phyloP scores from a whole-genome alignment of 2,797 vertebrate genomes.

The Oryzias dopingdopingensis region DNA sequence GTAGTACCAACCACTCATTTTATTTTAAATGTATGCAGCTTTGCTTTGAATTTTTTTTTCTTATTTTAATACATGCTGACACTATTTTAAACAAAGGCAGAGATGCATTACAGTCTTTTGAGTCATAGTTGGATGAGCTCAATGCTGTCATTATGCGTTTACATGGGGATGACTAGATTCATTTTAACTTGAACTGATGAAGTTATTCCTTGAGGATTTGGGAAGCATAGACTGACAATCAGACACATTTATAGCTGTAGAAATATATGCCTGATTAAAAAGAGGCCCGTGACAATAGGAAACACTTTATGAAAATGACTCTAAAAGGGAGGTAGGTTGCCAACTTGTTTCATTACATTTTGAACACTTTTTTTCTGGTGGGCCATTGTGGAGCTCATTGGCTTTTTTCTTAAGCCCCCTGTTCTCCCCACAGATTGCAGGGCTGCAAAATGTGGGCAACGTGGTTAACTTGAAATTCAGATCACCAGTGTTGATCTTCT shows the following conservation, averaged over 20 bases:
- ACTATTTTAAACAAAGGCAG: constrained; percentile 23
- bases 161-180: constrained; percentile 40
- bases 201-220: constrained; percentile 31
- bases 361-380: constrained; percentile 15
- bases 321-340: background rate
- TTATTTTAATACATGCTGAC: too few relatives aligned
- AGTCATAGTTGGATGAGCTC: background rate
- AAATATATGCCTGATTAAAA: constrained; percentile 36
- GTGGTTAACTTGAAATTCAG: constrained; percentile 70
- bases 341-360: constrained; percentile 21
- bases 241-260: constrained; percentile 5
- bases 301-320: constrained; percentile 23
- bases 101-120: constrained; percentile 17
- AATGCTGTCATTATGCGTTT: background rate
- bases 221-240: background rate
- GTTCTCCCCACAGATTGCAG: constrained; percentile 22
- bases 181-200: constrained; percentile 45
- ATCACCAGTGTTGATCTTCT: constrained; percentile 73
- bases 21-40: too few relatives aligned
- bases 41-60: too few relatives aligned
- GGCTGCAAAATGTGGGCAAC: constrained; percentile 32
- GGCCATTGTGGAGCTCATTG: background rate
- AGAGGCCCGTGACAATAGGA: constrained; percentile 23
- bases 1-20: constrained; percentile 12
- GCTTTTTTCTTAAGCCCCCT: constrained; percentile 19